phyloP scores from a whole-genome alignment of 2,113 vertebrate species.

The Rhineura floridana region DNA sequence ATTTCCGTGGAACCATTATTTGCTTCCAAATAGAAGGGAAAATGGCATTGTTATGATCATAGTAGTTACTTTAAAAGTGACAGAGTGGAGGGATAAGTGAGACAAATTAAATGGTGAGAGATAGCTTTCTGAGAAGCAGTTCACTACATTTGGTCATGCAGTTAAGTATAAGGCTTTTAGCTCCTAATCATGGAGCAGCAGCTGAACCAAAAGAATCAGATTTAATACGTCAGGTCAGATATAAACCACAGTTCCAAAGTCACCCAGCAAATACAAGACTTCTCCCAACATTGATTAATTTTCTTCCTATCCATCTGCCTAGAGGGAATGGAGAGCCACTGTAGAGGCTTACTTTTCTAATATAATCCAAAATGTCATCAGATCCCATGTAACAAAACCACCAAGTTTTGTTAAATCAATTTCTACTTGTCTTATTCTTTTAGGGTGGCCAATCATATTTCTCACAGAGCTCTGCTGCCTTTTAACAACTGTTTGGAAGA shows the following conservation, averaged over 20 bases:
- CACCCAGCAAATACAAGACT: background rate
- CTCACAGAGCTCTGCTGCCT: background rate
- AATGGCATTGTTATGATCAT: constrained; percentile 71
- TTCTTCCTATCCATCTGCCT: constrained; percentile 7
- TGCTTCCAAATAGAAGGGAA: constrained; percentile 69
- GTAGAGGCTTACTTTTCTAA: background rate
- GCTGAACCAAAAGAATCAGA: constrained; percentile 45
- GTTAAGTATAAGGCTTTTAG: constrained; percentile 59
- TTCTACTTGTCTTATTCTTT: background rate
- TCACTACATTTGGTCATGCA: constrained; percentile 60
- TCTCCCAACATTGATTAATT: constrained; percentile 2
- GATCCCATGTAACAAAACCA: background rate
- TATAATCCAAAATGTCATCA: background rate
- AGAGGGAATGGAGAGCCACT: background rate
- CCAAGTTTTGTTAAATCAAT: background rate
- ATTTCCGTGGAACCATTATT: constrained; percentile 69
- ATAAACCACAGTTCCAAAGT: constrained; percentile 28
- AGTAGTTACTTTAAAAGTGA: constrained; percentile 70
- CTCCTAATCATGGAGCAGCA: constrained; percentile 47
- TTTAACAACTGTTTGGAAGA: background rate
- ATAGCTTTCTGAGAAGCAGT: constrained; percentile 61
- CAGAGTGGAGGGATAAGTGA: constrained; percentile 71
- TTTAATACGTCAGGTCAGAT: constrained; percentile 54
- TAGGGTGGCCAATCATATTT: background rate
- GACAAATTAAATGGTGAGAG: constrained; percentile 68